Conservation (phyloP, 2,888 invertebrate genomes). For the Agonopterix subpropinquella region DNA sequence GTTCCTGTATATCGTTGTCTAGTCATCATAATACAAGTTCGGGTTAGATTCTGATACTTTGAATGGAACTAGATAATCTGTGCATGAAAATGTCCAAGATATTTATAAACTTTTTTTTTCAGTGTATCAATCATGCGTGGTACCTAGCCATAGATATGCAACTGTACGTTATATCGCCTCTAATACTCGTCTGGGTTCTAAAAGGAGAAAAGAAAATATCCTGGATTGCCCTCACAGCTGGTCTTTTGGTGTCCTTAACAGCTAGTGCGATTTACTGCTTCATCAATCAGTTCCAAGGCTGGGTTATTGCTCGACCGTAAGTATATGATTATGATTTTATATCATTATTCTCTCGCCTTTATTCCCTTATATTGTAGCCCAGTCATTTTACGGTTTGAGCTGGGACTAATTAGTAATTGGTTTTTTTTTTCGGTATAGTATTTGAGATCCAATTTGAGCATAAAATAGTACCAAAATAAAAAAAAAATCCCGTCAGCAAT, state of each 20-base stretch:
- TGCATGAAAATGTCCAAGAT: not conserved
- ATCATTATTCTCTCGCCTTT: not conserved
- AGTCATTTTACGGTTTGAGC: too few relatives aligned
- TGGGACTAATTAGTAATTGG: too few relatives aligned
- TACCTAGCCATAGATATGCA: slow-evolving; percentile 37
- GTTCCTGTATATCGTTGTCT: not conserved
- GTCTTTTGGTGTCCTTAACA: slow-evolving; percentile 19
- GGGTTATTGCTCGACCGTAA: not conserved
- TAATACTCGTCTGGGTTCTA: slow-evolving; percentile 28
- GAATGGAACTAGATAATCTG: not conserved
- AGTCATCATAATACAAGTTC: not conserved
- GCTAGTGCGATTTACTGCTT: slow-evolving; percentile 40
- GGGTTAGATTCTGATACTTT: not conserved
- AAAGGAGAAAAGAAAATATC: slow-evolving; percentile 20
- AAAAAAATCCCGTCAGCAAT: too few relatives aligned
- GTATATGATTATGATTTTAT: not conserved
- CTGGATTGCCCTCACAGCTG: slow-evolving; percentile 21
- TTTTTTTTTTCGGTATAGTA: too few relatives aligned
- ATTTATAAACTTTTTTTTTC: slow-evolving; percentile 8
- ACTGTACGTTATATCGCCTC: slow-evolving; percentile 28
- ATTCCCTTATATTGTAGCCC: not conserved
- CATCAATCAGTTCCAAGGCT: slow-evolving; percentile 8
- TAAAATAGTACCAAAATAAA: too few relatives aligned
- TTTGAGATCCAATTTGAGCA: too few relatives aligned
- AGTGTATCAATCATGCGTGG: slow-evolving; percentile 34